Base-by-base conservation (phyloP, 2,797 vertebrate species). In the Morus bassanus region DNA sequence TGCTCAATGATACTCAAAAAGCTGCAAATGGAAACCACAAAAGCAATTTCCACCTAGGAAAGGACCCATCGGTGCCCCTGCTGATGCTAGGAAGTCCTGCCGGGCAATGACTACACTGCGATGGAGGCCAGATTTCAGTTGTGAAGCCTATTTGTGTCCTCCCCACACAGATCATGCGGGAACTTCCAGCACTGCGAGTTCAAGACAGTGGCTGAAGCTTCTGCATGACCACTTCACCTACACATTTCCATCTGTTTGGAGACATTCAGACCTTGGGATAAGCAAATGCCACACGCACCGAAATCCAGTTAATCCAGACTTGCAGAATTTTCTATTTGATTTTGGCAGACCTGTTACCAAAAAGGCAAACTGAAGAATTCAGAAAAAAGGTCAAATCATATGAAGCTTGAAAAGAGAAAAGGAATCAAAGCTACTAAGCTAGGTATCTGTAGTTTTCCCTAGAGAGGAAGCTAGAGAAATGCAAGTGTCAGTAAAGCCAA, bases 41-140 rank as follows among this genome's bases (percentile, higher is more conserved):
- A 74, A 80, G 39, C 30, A 5, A 45, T 60, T 82, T 88, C 31
- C 67, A 82, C 4, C 9, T 57, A 87, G 43, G 23, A 60, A 33
- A 76, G 59, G 63, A 43, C 17, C 31, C n/a, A 8, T 2, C 0
- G 0, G 37, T 33, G n/a, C 50, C 88, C 41, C 61, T 22, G 28
- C 5, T 37, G 57, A n/a, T 5, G 31, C 65, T n/a, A 17, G 16
- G 28, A 83, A 57, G 15, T 50, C 35, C 73, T 46, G 59, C 65
- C 1, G 0, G 61, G 50, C 45, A 78, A 60, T 0, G 6, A 46
- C 57, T 53, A 23, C 33, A 4, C 14, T 5, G 27, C 0, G 4
- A n/a, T 4, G 21, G 43, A 90, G 10, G 46, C 23, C 56, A 56
- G 77, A 35, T 30, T 37, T 18, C 18, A 31, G 22, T 1, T n/a